Percentiles rank a stretch among this genome's conserved stretches.
These are phyloP conservation scores for Hepsetus odoe DNA, from an alignment of 2,113 vertebrate species.

Conservation along the genomic window DNA sequence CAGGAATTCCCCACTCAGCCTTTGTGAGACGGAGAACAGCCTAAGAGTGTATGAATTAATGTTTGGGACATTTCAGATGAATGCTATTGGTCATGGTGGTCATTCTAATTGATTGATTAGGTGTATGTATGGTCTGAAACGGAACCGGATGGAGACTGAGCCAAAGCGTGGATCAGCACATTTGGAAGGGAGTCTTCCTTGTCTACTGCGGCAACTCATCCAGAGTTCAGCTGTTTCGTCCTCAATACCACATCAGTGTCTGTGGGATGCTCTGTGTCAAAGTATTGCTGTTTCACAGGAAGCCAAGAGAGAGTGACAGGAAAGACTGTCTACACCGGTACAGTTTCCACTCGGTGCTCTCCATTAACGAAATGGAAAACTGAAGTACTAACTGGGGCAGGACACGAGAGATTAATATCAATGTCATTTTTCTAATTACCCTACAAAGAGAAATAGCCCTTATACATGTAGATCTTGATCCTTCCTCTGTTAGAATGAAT, in stretches of 20 bases:
- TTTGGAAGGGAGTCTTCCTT: background rate
- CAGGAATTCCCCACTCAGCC: background rate
- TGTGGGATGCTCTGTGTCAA: slow-evolving; percentile 42
- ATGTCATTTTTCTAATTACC: slow-evolving; percentile 5
- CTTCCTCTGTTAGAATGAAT: too few species aligned
- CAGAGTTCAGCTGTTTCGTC: background rate
- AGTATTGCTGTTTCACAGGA: slow-evolving; percentile 44
- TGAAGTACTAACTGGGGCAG: slow-evolving; percentile 47
- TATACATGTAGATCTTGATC: too few species aligned
- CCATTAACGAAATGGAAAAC: slow-evolving; percentile 48
- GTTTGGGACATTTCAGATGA: background rate
- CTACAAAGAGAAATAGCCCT: slow-evolving; percentile 18
- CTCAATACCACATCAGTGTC: background rate
- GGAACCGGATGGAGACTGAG: background rate
- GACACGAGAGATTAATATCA: slow-evolving; percentile 47
- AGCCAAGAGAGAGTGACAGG: slow-evolving; percentile 34
- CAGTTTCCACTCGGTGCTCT: slow-evolving; percentile 52
- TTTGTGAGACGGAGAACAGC: background rate
- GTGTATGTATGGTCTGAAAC: background rate
- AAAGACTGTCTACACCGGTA: slow-evolving; percentile 32
- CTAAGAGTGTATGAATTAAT: background rate
- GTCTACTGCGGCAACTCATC: background rate
- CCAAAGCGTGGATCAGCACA: background rate
- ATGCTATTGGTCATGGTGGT: background rate
- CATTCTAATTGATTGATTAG: background rate